These are phyloP conservation scores for Mionectes olivaceus DNA, from an alignment of 2,797 vertebrate genomes.

Conservation along the genomic window DNA sequence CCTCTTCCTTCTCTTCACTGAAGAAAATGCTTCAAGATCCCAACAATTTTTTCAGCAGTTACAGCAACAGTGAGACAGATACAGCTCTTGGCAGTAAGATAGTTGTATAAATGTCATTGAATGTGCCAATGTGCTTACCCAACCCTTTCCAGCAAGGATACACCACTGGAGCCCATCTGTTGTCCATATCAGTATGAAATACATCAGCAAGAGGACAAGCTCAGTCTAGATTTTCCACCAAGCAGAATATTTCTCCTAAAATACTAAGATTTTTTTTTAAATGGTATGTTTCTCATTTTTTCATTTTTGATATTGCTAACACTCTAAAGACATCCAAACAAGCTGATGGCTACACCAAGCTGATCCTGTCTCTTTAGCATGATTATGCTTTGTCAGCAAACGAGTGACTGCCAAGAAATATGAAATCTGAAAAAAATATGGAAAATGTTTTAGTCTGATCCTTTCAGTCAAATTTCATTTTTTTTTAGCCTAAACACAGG, in stretches of 20 bases:
- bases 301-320: neutral
- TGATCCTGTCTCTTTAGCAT: neutral
- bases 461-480: neutral
- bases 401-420: neutral
- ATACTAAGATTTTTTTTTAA: neutral
- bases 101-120: neutral
- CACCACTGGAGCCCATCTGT: neutral
- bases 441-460: neutral
- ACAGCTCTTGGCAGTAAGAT: neutral
- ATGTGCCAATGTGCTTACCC: fast-evolving
- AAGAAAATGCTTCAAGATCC: neutral
- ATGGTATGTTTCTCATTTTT: neutral
- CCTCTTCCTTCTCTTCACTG: neutral
- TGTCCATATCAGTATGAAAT: neutral
- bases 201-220: neutral
- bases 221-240: neutral
- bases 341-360: neutral
- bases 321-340: neutral
- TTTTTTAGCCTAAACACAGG: neutral
- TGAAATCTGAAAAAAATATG: neutral
- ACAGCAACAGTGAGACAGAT: neutral
- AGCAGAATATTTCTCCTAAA: neutral
- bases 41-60: neutral
- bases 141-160: neutral
- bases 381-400: neutral